Base-by-base conservation (phyloP, 2,888 invertebrate species). In the Polydrusus cervinus region DNA sequence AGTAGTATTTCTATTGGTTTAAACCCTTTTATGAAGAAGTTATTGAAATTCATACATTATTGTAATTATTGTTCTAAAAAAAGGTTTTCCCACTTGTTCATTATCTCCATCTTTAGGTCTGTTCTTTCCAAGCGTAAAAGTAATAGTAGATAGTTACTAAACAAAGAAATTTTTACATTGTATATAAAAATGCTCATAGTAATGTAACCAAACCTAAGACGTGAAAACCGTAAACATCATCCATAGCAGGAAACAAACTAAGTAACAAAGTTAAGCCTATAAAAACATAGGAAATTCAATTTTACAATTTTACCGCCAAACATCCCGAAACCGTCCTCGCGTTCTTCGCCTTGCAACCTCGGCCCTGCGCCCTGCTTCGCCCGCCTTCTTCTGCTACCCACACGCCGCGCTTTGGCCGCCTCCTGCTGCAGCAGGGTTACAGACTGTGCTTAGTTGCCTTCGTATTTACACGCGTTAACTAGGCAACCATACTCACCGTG, bases 301-400 rank as follows among this genome's bases (percentile, higher is more conserved):
- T 60, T 43, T 68, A n/a, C 45, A 14, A 64, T 1, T 71, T 71
- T 57, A 30, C 71, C 64, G 65, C 71, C 71, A 71, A 71, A 65
- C 45, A 60, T 38, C 18, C 16, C 16, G 16, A 64, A 64, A 64
- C 20, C 30, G 30, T 47, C 30, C 25, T 43, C 55, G 14, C 43
- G 30, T 43, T 69, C 30, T 47, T 55, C 45, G 14, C 45, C 9
- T 43, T 18, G 49, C 38, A 38, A 61, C 60, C 18, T 49, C 73
- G 51, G 71, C 71, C 75, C 75, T 75, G 75, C 75, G 75, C 75
- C 67, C 75, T 70, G 65, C 55, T 25, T 34, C 60, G 18, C 45
- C 51, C 67, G 61, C 67, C 67, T 55, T 60, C 67, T 71, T 61
- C 71, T 67, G 71, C 74, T 66, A 47, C 75, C 75, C 75, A 75